Percentiles rank a stretch among this genome's conserved stretches.
Evolutionary conservation across 2,888 invertebrate genomes (phyloP).

Genomic region (Diarsia dahlii): DNA sequence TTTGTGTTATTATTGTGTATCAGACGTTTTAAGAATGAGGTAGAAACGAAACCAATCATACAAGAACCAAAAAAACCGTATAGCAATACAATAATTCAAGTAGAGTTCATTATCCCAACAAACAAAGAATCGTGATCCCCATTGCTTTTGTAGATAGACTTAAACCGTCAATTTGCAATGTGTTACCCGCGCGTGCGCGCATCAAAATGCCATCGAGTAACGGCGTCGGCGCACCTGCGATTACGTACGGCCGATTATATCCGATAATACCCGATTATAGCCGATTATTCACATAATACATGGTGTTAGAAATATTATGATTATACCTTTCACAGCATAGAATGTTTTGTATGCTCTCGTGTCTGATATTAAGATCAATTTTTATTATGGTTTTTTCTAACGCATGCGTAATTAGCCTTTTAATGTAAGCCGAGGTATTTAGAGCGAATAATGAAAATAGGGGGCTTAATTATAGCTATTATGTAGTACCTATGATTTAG

Average conservation of each 20-base stretch:
- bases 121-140: slow-evolving; percentile 60
- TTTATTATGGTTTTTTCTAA: slow-evolving; percentile 48
- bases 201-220: slow-evolving; percentile 72
- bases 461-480: slow-evolving; percentile 43
- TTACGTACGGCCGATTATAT: slow-evolving; percentile 66
- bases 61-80: too few species aligned
- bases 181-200: slow-evolving; percentile 66
- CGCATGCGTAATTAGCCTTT: slow-evolving; percentile 43
- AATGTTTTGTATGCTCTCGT: slow-evolving; percentile 55
- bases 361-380: slow-evolving; percentile 52
- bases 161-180: slow-evolving; percentile 79
- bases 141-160: slow-evolving; percentile 61
- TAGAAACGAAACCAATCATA: too few species aligned
- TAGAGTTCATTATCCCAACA: slow-evolving; percentile 45
- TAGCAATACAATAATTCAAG: background rate
- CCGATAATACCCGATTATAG: slow-evolving; percentile 68
- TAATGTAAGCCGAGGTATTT: slow-evolving; percentile 49
- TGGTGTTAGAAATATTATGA: slow-evolving; percentile 66
- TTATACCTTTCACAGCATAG: slow-evolving; percentile 61
- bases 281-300: slow-evolving; percentile 70
- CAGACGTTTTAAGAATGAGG: too few species aligned
- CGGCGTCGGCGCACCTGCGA: slow-evolving; percentile 73
- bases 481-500: slow-evolving; percentile 41
- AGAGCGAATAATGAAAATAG: slow-evolving; percentile 53
- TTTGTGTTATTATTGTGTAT: too few species aligned